Percentiles rank a stretch among this genome's conserved stretches.
Conservation (phyloP, 2,888 invertebrate genomes). For the Pristionchus exspectatus region DNA sequence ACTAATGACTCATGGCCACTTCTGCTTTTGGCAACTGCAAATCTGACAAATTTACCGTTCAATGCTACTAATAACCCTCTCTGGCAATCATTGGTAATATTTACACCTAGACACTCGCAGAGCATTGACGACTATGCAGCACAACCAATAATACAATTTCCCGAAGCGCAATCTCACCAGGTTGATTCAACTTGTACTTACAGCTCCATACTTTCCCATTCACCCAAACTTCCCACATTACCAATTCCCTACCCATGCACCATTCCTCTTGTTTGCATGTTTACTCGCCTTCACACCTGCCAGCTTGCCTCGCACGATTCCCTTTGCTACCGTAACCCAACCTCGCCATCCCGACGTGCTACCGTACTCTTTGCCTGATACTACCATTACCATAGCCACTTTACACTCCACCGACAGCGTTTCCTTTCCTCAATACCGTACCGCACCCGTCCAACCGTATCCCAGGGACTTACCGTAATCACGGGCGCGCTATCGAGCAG, state of each 20-base stretch:
- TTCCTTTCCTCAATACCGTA: not conserved
- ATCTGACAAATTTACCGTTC: not conserved
- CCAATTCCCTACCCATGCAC: not conserved
- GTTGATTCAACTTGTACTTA: too few species aligned
- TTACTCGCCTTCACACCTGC: not conserved
- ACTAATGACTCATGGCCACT: not conserved
- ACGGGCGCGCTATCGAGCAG: constrained; percentile 51
- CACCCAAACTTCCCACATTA: not conserved
- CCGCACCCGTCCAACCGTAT: not conserved
- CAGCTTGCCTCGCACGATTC: not conserved
- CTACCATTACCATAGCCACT: not conserved
- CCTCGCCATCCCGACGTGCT: too few species aligned
- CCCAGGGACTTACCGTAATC: not conserved
- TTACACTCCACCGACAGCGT: too few species aligned
- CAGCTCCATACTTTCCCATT: too few species aligned
- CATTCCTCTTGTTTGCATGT: not conserved
- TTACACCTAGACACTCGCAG: too few species aligned
- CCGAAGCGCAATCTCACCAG: too few species aligned
- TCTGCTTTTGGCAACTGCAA: not conserved
- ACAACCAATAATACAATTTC: too few species aligned
- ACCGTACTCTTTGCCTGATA: too few species aligned
- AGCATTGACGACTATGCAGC: too few species aligned
- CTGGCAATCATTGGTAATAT: too few species aligned
- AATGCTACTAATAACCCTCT: not conserved
- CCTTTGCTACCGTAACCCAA: not conserved